phyloP scores from a whole-genome alignment of 2,888 invertebrate genomes.

The Polymixis flavicincta region DNA sequence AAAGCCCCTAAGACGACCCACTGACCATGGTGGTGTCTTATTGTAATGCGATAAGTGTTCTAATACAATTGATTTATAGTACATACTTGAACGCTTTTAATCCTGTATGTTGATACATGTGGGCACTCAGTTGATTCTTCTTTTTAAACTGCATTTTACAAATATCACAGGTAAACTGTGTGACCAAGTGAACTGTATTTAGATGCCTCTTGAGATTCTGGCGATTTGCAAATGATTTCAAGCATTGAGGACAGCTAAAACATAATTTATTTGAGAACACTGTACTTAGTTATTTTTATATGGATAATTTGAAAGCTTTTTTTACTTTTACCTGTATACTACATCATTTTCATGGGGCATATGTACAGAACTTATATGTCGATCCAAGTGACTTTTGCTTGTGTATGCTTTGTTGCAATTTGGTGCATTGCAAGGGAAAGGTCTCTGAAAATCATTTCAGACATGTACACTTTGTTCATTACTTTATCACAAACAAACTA shows the following conservation, averaged over 20 bases:
- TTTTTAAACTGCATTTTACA: constrained; percentile 90
- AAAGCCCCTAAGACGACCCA: too few relatives aligned
- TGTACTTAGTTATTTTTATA: too few relatives aligned
- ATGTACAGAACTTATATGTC: constrained; percentile 89
- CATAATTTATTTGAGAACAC: background rate
- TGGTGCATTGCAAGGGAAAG: constrained; percentile 90
- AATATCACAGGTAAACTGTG: constrained; percentile 85
- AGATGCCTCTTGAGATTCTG: constrained; percentile 91
- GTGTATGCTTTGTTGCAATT: constrained; percentile 91
- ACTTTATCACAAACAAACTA: background rate
- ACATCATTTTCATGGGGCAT: constrained; percentile 76
- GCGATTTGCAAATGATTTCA: constrained; percentile 86
- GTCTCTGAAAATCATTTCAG: constrained; percentile 84
- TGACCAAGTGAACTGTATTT: constrained; percentile 84
- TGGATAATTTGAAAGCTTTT: background rate
- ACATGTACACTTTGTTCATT: background rate
- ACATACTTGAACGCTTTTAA: constrained; percentile 84
- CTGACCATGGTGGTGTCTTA: too few relatives aligned
- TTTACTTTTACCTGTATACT: constrained; percentile 76
- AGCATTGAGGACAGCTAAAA: constrained; percentile 87
- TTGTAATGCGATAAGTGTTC: background rate
- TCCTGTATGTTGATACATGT: constrained; percentile 90
- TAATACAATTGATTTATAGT: background rate
- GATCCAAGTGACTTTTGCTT: constrained; percentile 91
- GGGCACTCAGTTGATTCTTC: constrained; percentile 90